Evolutionary conservation across 2,888 invertebrate genomes (phyloP).

Genomic region (Escarpia spicata): DNA sequence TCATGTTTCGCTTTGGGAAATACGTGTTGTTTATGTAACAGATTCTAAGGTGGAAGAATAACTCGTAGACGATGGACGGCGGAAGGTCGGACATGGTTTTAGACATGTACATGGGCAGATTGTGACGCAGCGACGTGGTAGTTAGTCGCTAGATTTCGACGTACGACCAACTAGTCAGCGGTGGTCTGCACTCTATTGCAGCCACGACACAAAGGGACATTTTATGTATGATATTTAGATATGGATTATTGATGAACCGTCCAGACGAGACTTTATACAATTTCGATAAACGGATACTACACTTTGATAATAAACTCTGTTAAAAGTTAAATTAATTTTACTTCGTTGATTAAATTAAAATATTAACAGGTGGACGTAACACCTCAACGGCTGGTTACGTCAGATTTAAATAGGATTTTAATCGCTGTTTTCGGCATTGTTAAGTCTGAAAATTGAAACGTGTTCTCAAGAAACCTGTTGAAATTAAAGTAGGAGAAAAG

Average conservation of each 20-base stretch:
- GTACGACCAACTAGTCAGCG: not conserved
- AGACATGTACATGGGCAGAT: not conserved
- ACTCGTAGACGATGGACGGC: not conserved
- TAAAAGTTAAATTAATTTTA: not conserved
- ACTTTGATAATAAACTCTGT: not conserved
- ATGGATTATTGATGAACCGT: not conserved
- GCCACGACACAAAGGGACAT: not conserved
- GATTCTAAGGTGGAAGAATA: slow-evolving; percentile 1
- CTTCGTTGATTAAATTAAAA: not conserved
- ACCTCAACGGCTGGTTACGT: not conserved
- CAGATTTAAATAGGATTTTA: slow-evolving; percentile 1
- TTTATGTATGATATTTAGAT: not conserved
- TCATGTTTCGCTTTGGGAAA: slow-evolving; percentile 3
- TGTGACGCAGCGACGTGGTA: not conserved
- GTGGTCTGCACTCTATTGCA: not conserved
- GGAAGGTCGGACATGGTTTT: not conserved
- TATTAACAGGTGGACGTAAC: not conserved
- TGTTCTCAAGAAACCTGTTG: not conserved
- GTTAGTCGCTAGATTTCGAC: not conserved
- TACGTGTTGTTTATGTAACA: slow-evolving; percentile 10
- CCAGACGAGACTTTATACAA: not conserved
- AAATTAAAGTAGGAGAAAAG: slow-evolving; percentile 13
- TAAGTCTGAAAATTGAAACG: not conserved
- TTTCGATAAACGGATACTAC: slow-evolving; percentile 6
- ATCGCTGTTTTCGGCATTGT: not conserved